Conservation (phyloP, 1,140 invertebrate genomes). For the Nautilus pompilius region DNA sequence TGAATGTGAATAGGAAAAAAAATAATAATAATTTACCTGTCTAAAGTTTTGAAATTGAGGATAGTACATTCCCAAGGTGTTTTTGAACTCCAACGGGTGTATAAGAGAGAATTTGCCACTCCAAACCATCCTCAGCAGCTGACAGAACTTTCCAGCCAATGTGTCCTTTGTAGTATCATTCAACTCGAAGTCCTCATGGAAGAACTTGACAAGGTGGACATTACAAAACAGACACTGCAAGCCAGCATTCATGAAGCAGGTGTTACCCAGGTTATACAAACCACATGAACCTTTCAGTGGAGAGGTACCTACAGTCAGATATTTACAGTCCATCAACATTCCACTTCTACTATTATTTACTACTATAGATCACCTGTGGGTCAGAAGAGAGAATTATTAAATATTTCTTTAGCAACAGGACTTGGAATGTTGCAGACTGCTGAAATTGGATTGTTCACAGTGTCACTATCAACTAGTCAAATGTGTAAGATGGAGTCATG, state of each 20-base stretch:
- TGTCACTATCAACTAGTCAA: too few relatives aligned
- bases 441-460: too few relatives aligned
- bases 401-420: too few relatives aligned
- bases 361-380: too few relatives aligned
- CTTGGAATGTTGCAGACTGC: too few relatives aligned
- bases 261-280: slow-evolving; percentile 68
- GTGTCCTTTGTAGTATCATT: slow-evolving; percentile 28
- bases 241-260: slow-evolving; percentile 72
- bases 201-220: slow-evolving; percentile 59
- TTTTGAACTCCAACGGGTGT: slow-evolving; percentile 64
- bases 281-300: slow-evolving; percentile 64
- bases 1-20: too few relatives aligned
- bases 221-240: slow-evolving; percentile 63
- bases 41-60: slow-evolving; percentile 63
- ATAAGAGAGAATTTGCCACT: slow-evolving; percentile 62
- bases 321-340: too few relatives aligned
- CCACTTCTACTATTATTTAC: too few relatives aligned
- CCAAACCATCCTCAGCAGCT: slow-evolving; percentile 65
- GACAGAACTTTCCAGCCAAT: slow-evolving; percentile 58
- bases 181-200: slow-evolving; percentile 53
- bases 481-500: too few relatives aligned
- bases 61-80: slow-evolving; percentile 63
- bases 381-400: too few relatives aligned
- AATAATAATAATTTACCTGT: slow-evolving; percentile 32
- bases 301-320: slow-evolving; percentile 39